Percentiles rank a stretch among this genome's conserved stretches.
These are phyloP conservation scores for Equus przewalskii DNA, from an alignment of 2,113 vertebrate genomes.

Conservation along the genomic window DNA sequence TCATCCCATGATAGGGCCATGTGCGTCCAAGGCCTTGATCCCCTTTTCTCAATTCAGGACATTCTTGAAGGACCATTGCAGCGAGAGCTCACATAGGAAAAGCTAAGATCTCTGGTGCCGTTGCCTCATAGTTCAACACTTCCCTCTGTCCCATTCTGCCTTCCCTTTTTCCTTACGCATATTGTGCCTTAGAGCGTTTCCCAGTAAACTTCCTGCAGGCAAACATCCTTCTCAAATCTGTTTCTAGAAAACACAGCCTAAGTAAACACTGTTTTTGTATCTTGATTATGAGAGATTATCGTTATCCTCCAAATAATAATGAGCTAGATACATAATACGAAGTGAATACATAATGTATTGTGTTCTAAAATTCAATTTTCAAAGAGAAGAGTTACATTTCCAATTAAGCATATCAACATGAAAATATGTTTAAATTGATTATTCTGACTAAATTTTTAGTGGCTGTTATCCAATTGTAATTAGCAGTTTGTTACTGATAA, in stretches of 20 bases:
- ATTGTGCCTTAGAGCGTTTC: not conserved
- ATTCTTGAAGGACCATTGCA: not conserved
- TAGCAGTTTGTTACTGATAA: slow-evolving; percentile 42
- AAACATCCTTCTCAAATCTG: not conserved
- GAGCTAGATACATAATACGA: not conserved
- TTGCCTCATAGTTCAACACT: not conserved
- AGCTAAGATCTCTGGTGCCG: not conserved
- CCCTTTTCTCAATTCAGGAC: not conserved
- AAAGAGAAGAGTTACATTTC: not conserved
- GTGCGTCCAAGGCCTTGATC: not conserved
- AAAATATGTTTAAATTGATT: slow-evolving; percentile 7
- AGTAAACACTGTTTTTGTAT: not conserved
- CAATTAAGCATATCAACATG: not conserved
- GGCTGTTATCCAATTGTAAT: not conserved
- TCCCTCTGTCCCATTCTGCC: not conserved
- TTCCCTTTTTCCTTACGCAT: not conserved
- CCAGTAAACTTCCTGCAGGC: not conserved
- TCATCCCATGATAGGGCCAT: not conserved
- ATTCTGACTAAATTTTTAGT: not conserved
- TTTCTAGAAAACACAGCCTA: not conserved
- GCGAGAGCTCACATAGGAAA: not conserved
- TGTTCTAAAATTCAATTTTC: slow-evolving; percentile 41
- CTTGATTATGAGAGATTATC: not conserved
- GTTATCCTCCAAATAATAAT: not conserved
- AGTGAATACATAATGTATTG: not conserved